Evolutionary conservation across 1,140 invertebrate species (phyloP).

Genomic region (Colletes gigas): DNA sequence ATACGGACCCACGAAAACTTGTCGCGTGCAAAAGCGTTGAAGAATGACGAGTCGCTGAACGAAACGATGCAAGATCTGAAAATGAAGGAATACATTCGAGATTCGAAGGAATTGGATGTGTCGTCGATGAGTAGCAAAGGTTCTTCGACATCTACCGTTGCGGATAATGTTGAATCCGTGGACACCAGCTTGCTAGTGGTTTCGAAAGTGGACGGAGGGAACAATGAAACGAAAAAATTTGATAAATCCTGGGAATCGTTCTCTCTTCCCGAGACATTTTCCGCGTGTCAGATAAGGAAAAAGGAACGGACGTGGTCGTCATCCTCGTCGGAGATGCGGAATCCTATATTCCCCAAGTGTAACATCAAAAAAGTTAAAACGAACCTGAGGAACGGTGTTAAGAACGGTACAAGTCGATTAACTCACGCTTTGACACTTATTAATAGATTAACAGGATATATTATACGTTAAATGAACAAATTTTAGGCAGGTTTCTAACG

Average conservation of each 20-base stretch:
- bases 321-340: background rate
- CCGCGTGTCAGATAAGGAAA: conserved; percentile 25
- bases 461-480: too few relatives aligned
- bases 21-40: background rate
- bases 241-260: conserved; percentile 13
- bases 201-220: conserved; percentile 1
- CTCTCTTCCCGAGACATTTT: background rate
- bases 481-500: too few relatives aligned
- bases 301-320: background rate
- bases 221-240: background rate
- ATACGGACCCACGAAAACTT: background rate
- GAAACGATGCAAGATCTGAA: background rate
- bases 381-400: background rate
- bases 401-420: conserved; percentile 3
- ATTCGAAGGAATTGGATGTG: background rate
- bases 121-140: background rate
- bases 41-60: background rate
- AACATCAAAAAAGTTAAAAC: background rate
- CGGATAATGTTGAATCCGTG: background rate
- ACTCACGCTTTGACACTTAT: background rate
- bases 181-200: background rate
- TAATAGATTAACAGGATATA: too few relatives aligned
- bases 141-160: background rate
- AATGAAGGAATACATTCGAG: background rate
- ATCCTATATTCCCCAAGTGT: background rate